Base-by-base conservation (phyloP, 1,140 invertebrate species). In the Papilio xuthus region DNA sequence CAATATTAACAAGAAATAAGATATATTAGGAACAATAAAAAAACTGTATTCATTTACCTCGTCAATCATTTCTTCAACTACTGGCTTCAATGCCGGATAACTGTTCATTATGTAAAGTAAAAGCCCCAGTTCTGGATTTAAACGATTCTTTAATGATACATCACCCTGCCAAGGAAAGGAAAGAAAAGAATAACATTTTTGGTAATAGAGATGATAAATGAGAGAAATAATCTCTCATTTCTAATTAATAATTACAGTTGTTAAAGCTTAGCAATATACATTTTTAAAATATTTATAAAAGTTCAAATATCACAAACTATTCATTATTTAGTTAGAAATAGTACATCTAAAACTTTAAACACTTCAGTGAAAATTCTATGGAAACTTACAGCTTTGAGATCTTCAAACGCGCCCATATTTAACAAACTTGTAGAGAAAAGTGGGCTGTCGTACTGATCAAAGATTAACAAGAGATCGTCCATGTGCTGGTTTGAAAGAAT, bases 401-500 rank as follows among this genome's bases (percentile, higher is more conserved):
- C 91, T 15, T 94, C 92, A 86, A 92, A 85, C 15, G 90, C 91
- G 23, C 86, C 86, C 81, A 91, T 86, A 81, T 93, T 92, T 8
- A 93, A 60, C 0, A 93, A 63, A 67, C 91, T 94, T 9, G 84
- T 82, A 2, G 91, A 92, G 42, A 90, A 91, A 60, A 92, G 32
- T 0, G 92, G 92, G 67, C 90, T 92, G 56, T 93, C 92, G 72
- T 93, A 94, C 73, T 92, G 92, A 47, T 94, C 91, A 73, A 92
- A 94, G 44, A 94, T 93, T 53, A 91, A 91, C 1, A 89, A 81
- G 26, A 93, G 78, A 69, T 94, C 91, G 12, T 92, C 91, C 90
- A 94, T 93, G 69, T 93, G 87, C 67, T 88, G 85, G 0, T 78
- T 9, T 0, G 88, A 80, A 10, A 93, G 78, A 0, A 92, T 84